Evolutionary conservation across 2,888 invertebrate species (phyloP).

Genomic region (Epicampocera succincta): DNA sequence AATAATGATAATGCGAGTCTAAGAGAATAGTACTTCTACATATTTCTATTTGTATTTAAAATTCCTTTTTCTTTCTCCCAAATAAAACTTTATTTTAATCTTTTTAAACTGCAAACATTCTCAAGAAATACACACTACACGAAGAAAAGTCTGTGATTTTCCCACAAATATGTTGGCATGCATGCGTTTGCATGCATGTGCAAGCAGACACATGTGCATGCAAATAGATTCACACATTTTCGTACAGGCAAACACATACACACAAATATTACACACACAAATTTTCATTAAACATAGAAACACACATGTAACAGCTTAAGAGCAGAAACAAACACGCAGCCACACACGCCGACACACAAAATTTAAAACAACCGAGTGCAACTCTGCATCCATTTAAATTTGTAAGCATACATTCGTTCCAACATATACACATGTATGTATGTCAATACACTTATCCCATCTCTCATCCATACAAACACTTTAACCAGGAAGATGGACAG

Average conservation of each 20-base stretch:
- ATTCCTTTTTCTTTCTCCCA: slow-evolving; percentile 12
- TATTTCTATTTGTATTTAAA: neutral
- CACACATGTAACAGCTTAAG: slow-evolving; percentile 35
- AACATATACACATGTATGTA: neutral
- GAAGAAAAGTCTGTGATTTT: slow-evolving; percentile 54
- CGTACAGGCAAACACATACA: neutral
- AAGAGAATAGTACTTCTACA: no score
- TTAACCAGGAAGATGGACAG: no score
- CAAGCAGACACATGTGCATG: neutral
- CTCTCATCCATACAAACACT: slow-evolving; percentile 4
- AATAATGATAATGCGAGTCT: no score
- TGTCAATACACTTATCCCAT: neutral
- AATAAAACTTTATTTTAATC: slow-evolving; percentile 60
- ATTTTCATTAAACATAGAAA: slow-evolving; percentile 19
- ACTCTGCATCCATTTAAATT: no score
- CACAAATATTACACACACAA: slow-evolving; percentile 12
- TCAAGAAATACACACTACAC: slow-evolving; percentile 12
- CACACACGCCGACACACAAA: neutral
- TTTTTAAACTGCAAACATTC: slow-evolving; percentile 60
- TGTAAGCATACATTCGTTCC: neutral
- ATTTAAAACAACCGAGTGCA: no score
- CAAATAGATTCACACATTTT: neutral
- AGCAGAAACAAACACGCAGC: slow-evolving; percentile 3
- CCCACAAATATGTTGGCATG: slow-evolving; percentile 55
- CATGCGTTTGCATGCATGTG: neutral